Evolutionary conservation across 2,113 vertebrate genomes (phyloP).

Genomic region (Oryzias melastigma): DNA sequence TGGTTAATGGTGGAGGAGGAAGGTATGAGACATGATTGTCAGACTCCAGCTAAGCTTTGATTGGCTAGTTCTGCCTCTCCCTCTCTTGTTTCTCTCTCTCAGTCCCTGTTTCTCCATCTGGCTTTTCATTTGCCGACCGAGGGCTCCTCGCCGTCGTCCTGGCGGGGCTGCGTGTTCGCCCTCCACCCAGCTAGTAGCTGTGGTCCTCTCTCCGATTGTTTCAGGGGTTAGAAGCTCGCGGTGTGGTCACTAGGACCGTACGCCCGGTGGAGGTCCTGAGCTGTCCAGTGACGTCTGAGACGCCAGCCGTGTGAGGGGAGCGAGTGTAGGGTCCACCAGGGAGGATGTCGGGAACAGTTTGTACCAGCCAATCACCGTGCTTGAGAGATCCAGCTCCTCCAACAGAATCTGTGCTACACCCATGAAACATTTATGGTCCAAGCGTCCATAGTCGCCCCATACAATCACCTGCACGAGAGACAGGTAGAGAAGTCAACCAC

Average conservation of each 20-base stretch:
- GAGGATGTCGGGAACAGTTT: conserved; percentile 98
- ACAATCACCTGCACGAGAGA: conserved; percentile 89
- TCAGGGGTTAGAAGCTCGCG: conserved; percentile 35
- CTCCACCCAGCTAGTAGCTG: conserved; percentile 55
- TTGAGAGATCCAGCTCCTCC: conserved; percentile 97
- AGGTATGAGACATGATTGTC: conserved; percentile 91
- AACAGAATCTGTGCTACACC: conserved; percentile 98
- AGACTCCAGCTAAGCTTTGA: conserved; percentile 92
- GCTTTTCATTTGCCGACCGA: conserved; percentile 63
- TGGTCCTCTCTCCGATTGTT: conserved; percentile 60
- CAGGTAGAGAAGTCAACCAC: background rate
- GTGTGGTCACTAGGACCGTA: conserved; percentile 89
- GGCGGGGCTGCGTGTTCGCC: conserved; percentile 24
- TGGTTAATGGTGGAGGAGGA: conserved; percentile 72
- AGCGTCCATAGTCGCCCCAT: conserved; percentile 97
- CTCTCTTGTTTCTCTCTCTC: conserved; percentile 55
- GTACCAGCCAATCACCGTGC: conserved; percentile 99
- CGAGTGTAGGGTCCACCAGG: conserved; percentile 96
- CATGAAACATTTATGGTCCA: conserved; percentile 99
- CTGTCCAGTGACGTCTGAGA: conserved; percentile 98
- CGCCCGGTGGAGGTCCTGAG: conserved; percentile 91
- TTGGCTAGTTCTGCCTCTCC: conserved; percentile 74
- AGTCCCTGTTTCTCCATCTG: conserved; percentile 66
- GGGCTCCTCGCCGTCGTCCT: conserved; percentile 30
- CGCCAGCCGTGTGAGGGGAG: conserved; percentile 93